phyloP scores from a whole-genome alignment of 1,140 invertebrate species.

The Anastrepha obliqua region DNA sequence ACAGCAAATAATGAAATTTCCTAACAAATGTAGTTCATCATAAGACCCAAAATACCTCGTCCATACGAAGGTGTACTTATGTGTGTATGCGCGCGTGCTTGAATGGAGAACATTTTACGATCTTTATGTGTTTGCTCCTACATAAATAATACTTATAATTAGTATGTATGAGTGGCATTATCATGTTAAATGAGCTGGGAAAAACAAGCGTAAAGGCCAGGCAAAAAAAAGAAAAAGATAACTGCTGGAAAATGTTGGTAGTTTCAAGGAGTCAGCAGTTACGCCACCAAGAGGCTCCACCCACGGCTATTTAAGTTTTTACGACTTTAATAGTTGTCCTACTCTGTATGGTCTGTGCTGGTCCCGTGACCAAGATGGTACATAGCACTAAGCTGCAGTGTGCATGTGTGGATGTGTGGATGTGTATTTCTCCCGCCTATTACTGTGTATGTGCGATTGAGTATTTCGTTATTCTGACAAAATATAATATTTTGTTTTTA shows the following conservation, averaged over 20 bases:
- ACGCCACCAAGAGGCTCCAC: neutral
- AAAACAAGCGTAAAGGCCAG: neutral
- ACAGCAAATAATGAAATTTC: neutral
- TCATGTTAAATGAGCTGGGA: slow-evolving; percentile 22
- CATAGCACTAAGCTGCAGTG: neutral
- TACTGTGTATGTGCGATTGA: neutral
- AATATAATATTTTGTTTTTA: slow-evolving; percentile 7
- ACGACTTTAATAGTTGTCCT: slow-evolving; percentile 17
- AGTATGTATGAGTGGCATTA: slow-evolving; percentile 13
- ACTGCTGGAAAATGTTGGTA: neutral
- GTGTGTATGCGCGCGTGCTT: too few species aligned
- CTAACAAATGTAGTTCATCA: neutral
- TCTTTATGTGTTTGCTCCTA: neutral
- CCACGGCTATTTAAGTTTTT: slow-evolving; percentile 25
- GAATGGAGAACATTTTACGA: neutral
- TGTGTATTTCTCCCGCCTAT: too few species aligned
- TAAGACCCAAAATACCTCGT: neutral
- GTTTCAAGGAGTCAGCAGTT: neutral
- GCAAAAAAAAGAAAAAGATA: neutral
- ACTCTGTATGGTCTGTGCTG: neutral
- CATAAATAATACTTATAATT: slow-evolving; percentile 49
- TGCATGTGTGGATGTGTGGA: neutral
- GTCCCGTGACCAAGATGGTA: neutral
- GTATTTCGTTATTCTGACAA: neutral
- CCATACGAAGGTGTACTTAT: neutral